Evolutionary conservation across 2,888 invertebrate genomes (phyloP).

Genomic region (Ochlodes sylvanus): DNA sequence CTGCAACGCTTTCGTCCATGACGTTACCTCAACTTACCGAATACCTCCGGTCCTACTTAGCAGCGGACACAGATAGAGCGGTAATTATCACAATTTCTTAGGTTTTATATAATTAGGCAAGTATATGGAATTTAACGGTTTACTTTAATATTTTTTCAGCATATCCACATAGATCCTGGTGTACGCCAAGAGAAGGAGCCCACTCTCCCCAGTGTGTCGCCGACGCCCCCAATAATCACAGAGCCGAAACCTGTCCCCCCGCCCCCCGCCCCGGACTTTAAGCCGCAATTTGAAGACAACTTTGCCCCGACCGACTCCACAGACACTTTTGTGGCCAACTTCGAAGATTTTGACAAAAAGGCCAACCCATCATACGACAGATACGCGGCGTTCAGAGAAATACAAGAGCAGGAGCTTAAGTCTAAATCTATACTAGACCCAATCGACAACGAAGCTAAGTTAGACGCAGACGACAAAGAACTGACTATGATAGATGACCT

Average conservation of each 20-base stretch:
- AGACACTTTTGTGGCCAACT: slow-evolving; percentile 88
- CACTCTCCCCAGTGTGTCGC: slow-evolving; percentile 48
- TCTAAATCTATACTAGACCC: slow-evolving; percentile 70
- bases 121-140: too few relatives aligned
- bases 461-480: slow-evolving; percentile 72
- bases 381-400: slow-evolving; percentile 95
- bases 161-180: slow-evolving; percentile 69
- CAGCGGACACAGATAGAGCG: slow-evolving; percentile 73
- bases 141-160: slow-evolving; percentile 58
- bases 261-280: slow-evolving; percentile 53
- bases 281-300: slow-evolving; percentile 88
- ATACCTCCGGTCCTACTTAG: slow-evolving; percentile 87
- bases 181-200: slow-evolving; percentile 61
- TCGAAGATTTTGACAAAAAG: slow-evolving; percentile 86
- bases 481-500: slow-evolving; percentile 65
- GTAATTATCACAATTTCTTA: slow-evolving; percentile 48
- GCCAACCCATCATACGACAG: slow-evolving; percentile 88
- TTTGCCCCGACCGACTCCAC: slow-evolving; percentile 75
- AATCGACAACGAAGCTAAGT: slow-evolving; percentile 58
- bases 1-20: slow-evolving; percentile 92
- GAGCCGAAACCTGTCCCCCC: slow-evolving; percentile 49
- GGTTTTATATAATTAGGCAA: too few relatives aligned
- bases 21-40: slow-evolving; percentile 94
- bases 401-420: slow-evolving; percentile 90
- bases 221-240: slow-evolving; percentile 40